Evolutionary conservation across 2,888 invertebrate genomes (phyloP), one percentile per base, ranked within the genome.

Genomic region (Boloria euphrosyne): DNA sequence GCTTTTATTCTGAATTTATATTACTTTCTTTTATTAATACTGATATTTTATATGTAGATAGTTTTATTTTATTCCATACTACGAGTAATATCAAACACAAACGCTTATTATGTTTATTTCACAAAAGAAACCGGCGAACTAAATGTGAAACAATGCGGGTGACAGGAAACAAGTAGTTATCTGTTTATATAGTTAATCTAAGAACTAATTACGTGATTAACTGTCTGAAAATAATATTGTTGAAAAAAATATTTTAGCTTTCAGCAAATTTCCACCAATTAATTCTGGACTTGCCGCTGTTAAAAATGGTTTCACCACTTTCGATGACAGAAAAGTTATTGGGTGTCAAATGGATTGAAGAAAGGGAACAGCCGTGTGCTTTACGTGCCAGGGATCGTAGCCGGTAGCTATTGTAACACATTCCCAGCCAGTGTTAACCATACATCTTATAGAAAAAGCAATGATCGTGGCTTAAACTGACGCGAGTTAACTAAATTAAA

Each of bases 321-420:
- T 78, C 76, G 78, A 78, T 75, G 77, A 74, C 78, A 73, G 77
- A 79, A 84, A 83, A 87, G 83, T 87, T 86, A 86, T 87, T 82
- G 86, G 80, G 88, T 91, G 90, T 90, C 91, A 90, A 90, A 81
- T 85, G 81, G 83, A 84, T 78, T 90, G 89, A 89, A 84, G 81
- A 78, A 79, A 78, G 76, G 81, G 78, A 88, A 86, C 89, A 90
- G 89, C 89, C 87, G 90, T 71, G 67, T 73, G 71, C 73, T 77
- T 77, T 72, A 74, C 75, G 83, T 90, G 90, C 90, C 90, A 90
- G 87, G 78, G 83, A 86, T 87, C 84, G 82, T 76, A 76, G 77
- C 78, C 79, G 72, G 73, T 71, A 76, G 78, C 85, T 79, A 88
- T 87, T 87, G 87, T 89, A 81, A 77, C 81, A 83, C 80, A 90